Evolutionary conservation across 2,797 vertebrate genomes (phyloP).

Genomic region (Pristis pectinata): DNA sequence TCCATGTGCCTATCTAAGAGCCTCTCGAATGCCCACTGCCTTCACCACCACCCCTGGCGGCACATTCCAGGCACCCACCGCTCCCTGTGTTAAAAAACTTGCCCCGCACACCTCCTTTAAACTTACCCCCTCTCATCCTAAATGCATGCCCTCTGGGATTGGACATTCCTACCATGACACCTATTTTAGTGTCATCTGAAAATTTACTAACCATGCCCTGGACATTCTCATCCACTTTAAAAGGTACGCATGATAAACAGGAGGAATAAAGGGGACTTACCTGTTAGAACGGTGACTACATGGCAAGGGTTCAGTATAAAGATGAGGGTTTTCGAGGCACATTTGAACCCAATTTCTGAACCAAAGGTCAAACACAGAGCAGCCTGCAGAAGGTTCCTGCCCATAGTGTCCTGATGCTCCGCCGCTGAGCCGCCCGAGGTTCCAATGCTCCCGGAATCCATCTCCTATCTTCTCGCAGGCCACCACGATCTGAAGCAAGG

Average conservation of each 20-base stretch:
- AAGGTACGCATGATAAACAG: background rate
- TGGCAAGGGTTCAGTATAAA: slow-evolving; percentile 39
- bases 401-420: background rate
- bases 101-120: too few species aligned
- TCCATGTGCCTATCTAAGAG: too few species aligned
- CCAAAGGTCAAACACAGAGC: slow-evolving; percentile 36
- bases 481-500: background rate
- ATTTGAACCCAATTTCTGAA: slow-evolving; percentile 37
- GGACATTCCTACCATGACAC: too few species aligned
- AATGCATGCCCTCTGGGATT: too few species aligned
- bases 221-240: background rate
- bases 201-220: background rate
- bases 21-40: too few species aligned
- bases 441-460: background rate
- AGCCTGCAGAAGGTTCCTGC: slow-evolving; percentile 19
- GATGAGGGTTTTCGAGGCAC: slow-evolving; percentile 33
- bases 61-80: too few species aligned
- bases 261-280: background rate
- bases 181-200: too few species aligned
- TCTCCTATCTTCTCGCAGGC: background rate
- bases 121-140: too few species aligned
- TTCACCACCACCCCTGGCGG: too few species aligned
- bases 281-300: slow-evolving; percentile 35
- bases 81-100: too few species aligned
- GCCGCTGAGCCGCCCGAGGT: rapidly evolving